A percentile compares a stretch with the other conserved stretches of the same genome.
Evolutionary conservation across 2,113 vertebrate species (phyloP).

Genomic region (Phyllopteryx taeniolatus): DNA sequence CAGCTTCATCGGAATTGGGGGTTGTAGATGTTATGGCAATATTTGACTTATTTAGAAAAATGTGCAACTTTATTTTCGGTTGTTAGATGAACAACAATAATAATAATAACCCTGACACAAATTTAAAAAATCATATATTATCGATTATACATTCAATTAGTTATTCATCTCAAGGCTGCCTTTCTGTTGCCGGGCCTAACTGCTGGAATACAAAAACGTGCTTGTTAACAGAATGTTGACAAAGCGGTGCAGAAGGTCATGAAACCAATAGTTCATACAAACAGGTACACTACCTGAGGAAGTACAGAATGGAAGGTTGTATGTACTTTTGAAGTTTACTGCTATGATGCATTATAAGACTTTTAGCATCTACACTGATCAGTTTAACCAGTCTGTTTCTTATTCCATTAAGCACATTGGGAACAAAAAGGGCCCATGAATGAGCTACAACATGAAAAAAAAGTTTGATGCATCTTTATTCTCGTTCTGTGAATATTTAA

Average conservation of each 20-base stretch:
- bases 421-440: not conserved
- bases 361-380: no score
- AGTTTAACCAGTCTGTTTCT: no score
- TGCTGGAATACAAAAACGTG: not conserved
- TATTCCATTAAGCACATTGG: not conserved
- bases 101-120: no score
- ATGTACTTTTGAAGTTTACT: not conserved
- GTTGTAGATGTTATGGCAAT: no score
- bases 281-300: no score
- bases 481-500: not conserved
- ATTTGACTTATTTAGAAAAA: no score
- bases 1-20: no score
- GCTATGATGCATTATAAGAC: no score
- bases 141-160: no score
- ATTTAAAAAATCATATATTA: no score
- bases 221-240: not conserved
- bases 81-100: no score
- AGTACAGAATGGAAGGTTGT: not conserved
- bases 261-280: not conserved
- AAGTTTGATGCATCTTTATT: not conserved
- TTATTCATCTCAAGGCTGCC: not conserved
- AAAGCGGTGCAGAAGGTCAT: not conserved
- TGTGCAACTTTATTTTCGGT: no score
- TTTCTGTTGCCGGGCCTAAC: not conserved
- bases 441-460: conserved; percentile 6